phyloP scores from a whole-genome alignment of 2,797 vertebrate genomes.

The Ficedula albicollis region DNA sequence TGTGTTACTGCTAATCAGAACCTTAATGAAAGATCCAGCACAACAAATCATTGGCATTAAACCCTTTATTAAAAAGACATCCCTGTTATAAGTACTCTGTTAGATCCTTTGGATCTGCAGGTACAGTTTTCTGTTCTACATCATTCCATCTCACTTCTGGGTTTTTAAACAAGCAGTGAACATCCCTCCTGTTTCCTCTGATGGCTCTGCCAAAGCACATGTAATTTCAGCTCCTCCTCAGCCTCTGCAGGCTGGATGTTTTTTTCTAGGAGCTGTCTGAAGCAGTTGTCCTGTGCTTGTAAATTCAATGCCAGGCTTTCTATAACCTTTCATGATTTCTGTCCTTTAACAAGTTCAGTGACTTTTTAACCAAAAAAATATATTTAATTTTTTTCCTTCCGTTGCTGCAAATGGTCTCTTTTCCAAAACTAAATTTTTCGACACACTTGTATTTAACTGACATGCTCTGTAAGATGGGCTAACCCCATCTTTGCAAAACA shows the following conservation, averaged over 20 bases:
- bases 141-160: not conserved
- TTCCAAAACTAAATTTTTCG: not conserved
- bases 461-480: not conserved
- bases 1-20: not conserved
- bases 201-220: not conserved
- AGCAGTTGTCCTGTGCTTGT: not conserved
- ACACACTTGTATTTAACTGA: not conserved
- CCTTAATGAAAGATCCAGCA: not conserved
- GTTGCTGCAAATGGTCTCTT: not conserved
- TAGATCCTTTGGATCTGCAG: not conserved
- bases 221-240: not conserved
- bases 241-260: not conserved
- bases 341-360: not conserved
- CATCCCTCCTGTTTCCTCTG: not conserved
- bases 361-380: not conserved
- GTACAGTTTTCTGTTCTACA: not conserved
- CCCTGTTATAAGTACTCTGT: not conserved
- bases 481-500: not conserved
- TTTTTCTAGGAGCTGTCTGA: not conserved
- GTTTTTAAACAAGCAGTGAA: not conserved
- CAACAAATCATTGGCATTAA: not conserved
- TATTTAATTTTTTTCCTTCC: rapidly evolving
- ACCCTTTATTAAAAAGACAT: not conserved
- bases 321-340: not conserved
- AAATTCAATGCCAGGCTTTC: not conserved